Conservation (phyloP, 2,888 invertebrate genomes). For the Eumacrocentrus americanus region DNA sequence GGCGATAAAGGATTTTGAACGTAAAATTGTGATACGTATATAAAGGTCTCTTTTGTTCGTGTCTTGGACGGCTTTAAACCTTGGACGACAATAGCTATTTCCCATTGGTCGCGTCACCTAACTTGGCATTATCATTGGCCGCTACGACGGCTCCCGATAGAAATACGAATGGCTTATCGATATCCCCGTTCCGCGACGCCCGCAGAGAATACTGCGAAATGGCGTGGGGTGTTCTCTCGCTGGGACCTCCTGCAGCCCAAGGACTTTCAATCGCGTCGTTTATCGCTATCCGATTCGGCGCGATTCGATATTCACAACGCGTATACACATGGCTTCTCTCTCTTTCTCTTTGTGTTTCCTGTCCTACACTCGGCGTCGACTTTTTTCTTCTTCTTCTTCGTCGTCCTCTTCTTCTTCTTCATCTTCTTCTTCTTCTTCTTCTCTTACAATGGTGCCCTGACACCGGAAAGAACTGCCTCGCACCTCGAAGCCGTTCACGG, state of each 20-base stretch:
- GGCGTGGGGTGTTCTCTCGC: conserved; percentile 9
- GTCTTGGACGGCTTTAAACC: conserved; percentile 30
- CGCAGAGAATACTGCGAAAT: conserved; percentile 21
- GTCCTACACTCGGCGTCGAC: conserved; percentile 27
- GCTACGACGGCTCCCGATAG: conserved; percentile 35
- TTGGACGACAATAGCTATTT: conserved; percentile 33
- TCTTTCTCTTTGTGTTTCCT: conserved; percentile 19
- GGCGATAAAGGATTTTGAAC: conserved; percentile 27
- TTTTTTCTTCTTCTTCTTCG: conserved; percentile 29
- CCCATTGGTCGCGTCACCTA: conserved; percentile 36
- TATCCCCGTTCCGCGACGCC: conserved; percentile 36
- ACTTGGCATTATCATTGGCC: conserved; percentile 41
- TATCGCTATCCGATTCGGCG: conserved; percentile 50
- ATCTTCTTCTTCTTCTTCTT: conserved; percentile 20
- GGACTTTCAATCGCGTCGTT: conserved; percentile 52
- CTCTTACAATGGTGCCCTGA: conserved; percentile 5
- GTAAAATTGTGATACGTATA: conserved; percentile 27
- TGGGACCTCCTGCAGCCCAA: conserved; percentile 31
- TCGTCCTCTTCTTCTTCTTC: conserved; percentile 26
- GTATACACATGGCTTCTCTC: conserved; percentile 35
- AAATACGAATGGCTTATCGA: conserved; percentile 49
- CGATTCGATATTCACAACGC: conserved; percentile 53
- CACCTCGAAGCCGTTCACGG: conserved; percentile 17
- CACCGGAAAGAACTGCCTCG: conserved; percentile 16
- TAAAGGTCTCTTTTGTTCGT: conserved; percentile 31